These are phyloP conservation scores for Vimba vimba DNA, from an alignment of 2,113 vertebrate genomes.

Conservation along the genomic window DNA sequence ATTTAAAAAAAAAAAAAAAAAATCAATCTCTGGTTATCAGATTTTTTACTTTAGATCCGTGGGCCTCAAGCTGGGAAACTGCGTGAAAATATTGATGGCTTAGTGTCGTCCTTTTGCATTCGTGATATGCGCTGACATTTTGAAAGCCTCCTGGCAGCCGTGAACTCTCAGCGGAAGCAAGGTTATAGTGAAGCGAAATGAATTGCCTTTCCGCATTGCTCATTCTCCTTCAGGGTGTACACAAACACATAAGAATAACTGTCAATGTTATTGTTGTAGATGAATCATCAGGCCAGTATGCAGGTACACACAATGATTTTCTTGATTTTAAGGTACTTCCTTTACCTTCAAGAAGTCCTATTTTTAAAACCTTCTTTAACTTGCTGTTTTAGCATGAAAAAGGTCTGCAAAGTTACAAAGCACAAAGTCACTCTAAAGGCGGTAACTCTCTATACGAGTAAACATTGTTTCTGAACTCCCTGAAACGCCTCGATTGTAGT, in stretches of 20 bases:
- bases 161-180: not conserved
- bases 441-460: too few species aligned
- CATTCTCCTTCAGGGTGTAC: not conserved
- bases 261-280: not conserved
- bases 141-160: conserved; percentile 18
- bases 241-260: not conserved
- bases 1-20: not conserved
- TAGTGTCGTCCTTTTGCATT: conserved; percentile 21
- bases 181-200: conserved; percentile 40
- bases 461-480: too few species aligned
- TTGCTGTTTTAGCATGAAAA: too few species aligned
- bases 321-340: not conserved
- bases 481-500: too few species aligned
- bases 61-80: conserved; percentile 1
- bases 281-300: not conserved
- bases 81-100: conserved; percentile 22
- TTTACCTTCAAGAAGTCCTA: too few species aligned
- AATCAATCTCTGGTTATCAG: conserved; percentile 12
- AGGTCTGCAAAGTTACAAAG: too few species aligned
- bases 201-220: conserved; percentile 16
- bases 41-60: not conserved
- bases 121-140: conserved; percentile 31
- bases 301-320: not conserved
- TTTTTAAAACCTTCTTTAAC: too few species aligned
- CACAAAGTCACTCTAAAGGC: too few species aligned